phyloP scores from a whole-genome alignment of 1,140 invertebrate species.

The Lordiphosa collinella region DNA sequence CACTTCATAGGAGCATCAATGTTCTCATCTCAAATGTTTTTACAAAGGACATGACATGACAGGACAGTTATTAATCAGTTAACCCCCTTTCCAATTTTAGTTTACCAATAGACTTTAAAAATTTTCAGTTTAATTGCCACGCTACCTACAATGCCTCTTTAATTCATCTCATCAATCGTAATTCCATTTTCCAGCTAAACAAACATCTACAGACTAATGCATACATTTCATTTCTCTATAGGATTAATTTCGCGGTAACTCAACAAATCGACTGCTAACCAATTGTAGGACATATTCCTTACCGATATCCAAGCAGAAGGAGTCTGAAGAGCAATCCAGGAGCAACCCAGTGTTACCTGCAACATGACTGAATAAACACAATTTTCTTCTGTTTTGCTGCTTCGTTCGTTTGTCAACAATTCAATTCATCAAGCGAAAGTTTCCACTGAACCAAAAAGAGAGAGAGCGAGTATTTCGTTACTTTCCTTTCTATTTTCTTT shows the following conservation, averaged over 20 bases:
- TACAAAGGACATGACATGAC: no score
- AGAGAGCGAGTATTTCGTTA: slow-evolving; percentile 52
- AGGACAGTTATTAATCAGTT: no score
- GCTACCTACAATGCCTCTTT: no score
- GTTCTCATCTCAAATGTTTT: no score
- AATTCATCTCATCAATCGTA: no score
- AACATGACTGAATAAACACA: slow-evolving; percentile 77
- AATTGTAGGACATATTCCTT: slow-evolving; percentile 1
- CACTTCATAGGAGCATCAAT: no score
- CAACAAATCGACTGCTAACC: slow-evolving; percentile 3
- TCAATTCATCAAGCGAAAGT: slow-evolving; percentile 74
- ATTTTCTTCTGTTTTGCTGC: slow-evolving; percentile 69
- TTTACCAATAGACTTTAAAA: no score
- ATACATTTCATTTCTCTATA: not conserved
- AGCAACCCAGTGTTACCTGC: slow-evolving; percentile 39
- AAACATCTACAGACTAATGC: no score
- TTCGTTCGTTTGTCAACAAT: slow-evolving; percentile 63
- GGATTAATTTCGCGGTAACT: slow-evolving; percentile 6
- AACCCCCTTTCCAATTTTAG: no score
- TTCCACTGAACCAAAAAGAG: slow-evolving; percentile 31
- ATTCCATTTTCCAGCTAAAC: no score
- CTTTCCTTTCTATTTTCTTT: slow-evolving; percentile 68
- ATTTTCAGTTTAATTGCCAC: no score
- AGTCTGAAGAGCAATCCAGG: slow-evolving; percentile 1
- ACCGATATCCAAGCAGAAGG: not conserved